Evolutionary conservation across 2,888 invertebrate genomes (phyloP).

Genomic region (Scaptomyza reducta): DNA sequence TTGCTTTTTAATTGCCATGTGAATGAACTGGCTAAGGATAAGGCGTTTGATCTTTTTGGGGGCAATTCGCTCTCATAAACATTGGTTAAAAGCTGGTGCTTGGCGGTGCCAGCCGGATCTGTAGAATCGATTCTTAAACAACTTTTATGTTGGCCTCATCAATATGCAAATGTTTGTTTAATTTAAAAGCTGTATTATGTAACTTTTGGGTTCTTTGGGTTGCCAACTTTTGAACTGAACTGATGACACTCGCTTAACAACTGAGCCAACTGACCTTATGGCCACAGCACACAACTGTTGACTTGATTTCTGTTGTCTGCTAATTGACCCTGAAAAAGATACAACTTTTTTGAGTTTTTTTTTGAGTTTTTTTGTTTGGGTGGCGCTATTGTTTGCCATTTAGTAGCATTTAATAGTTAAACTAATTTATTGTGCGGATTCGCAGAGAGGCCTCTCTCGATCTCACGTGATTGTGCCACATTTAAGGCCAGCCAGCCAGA

Average conservation of each 20-base stretch:
- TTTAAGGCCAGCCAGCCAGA: slow-evolving; percentile 34
- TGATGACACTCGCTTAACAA: slow-evolving; percentile 55
- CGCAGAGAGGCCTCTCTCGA: slow-evolving; percentile 41
- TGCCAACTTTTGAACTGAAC: slow-evolving; percentile 52
- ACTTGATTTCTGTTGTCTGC: slow-evolving; percentile 69
- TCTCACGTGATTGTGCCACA: slow-evolving; percentile 36
- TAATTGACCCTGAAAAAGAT: slow-evolving; percentile 71
- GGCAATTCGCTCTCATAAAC: slow-evolving; percentile 44
- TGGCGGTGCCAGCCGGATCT: slow-evolving; percentile 81
- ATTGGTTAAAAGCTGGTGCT: slow-evolving; percentile 59
- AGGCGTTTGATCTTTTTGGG: slow-evolving; percentile 15
- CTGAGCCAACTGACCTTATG: slow-evolving; percentile 52
- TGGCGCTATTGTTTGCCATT: slow-evolving; percentile 73
- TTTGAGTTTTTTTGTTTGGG: slow-evolving; percentile 50
- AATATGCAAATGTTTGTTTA: slow-evolving; percentile 66
- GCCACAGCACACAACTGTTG: slow-evolving; percentile 42
- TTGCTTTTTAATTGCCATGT: slow-evolving; percentile 61
- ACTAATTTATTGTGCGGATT: slow-evolving; percentile 70
- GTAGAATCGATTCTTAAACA: slow-evolving; percentile 50
- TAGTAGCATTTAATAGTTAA: slow-evolving; percentile 70
- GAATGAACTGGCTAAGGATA: slow-evolving; percentile 79
- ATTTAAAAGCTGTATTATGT: slow-evolving; percentile 60
- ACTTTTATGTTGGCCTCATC: slow-evolving; percentile 63
- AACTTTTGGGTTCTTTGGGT: slow-evolving; percentile 32
- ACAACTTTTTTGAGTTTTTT: slow-evolving; percentile 9